These are phyloP conservation scores for Cosmopolites sordidus DNA, from an alignment of 2,888 invertebrate genomes.

Conservation along the genomic window DNA sequence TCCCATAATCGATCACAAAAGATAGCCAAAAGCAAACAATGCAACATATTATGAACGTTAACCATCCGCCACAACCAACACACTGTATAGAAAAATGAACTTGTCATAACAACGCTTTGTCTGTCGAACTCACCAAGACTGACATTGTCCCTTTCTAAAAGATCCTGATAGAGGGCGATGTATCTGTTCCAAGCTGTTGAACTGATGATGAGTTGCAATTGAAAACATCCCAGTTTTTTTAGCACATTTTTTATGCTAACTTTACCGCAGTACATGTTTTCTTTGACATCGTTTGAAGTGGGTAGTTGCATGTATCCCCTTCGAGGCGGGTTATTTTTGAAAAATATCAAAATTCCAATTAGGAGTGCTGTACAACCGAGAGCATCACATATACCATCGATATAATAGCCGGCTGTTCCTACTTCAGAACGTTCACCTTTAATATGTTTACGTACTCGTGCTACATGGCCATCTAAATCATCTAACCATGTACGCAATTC, in stretches of 20 bases:
- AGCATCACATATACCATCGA: slow-evolving; percentile 79
- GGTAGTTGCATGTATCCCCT: slow-evolving; percentile 68
- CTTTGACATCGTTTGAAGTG: slow-evolving; percentile 50
- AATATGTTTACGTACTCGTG: slow-evolving; percentile 69
- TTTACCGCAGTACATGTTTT: slow-evolving; percentile 62
- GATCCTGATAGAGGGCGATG: slow-evolving; percentile 72
- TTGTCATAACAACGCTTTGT: slow-evolving; percentile 61
- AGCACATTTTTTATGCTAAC: slow-evolving; percentile 64
- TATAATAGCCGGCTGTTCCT: slow-evolving; percentile 75
- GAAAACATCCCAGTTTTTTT: slow-evolving; percentile 61
- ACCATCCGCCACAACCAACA: slow-evolving; percentile 73
- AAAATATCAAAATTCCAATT: slow-evolving; percentile 63
- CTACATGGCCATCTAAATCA: slow-evolving; percentile 82
- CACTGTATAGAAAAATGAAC: slow-evolving; percentile 69
- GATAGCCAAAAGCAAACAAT: slow-evolving; percentile 68
- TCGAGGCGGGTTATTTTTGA: slow-evolving; percentile 69
- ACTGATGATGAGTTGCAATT: slow-evolving; percentile 68
- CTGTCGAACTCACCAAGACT: slow-evolving; percentile 53
- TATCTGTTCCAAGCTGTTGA: slow-evolving; percentile 82
- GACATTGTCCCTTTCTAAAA: slow-evolving; percentile 62
- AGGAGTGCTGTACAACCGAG: slow-evolving; percentile 70
- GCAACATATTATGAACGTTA: slow-evolving; percentile 74
- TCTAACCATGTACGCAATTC: slow-evolving; percentile 79
- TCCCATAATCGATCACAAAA: slow-evolving; percentile 81
- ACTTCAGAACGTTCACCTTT: slow-evolving; percentile 75